Evolutionary conservation across 2,888 invertebrate species (phyloP).

Genomic region (Ectemnius continuus): DNA sequence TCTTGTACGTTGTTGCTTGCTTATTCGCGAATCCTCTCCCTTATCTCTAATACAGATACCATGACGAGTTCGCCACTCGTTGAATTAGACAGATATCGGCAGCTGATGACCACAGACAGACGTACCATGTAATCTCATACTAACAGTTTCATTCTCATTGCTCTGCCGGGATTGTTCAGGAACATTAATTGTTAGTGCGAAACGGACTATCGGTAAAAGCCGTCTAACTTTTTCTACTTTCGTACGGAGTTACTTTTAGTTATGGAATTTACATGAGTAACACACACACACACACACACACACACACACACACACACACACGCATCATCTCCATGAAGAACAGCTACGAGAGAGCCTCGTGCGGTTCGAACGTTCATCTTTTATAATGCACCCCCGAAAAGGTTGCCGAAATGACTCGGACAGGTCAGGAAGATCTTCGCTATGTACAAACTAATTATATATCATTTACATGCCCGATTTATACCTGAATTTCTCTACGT

Average conservation of each 20-base stretch:
- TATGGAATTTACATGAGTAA: conserved; percentile 8
- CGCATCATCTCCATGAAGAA: too few species aligned
- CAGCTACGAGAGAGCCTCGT: not conserved
- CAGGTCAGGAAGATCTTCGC: conserved; percentile 28
- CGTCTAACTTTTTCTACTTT: conserved; percentile 19
- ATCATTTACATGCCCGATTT: conserved; percentile 32
- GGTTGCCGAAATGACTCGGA: conserved; percentile 20
- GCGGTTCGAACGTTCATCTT: conserved; percentile 12
- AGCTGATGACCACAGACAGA: conserved; percentile 27
- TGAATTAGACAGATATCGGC: conserved; percentile 24
- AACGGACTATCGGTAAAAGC: conserved; percentile 6
- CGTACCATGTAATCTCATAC: conserved; percentile 16
- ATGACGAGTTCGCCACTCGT: not conserved
- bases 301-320: too few species aligned
- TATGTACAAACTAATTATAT: conserved; percentile 37
- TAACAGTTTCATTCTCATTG: conserved; percentile 11
- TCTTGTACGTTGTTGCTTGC: conserved; percentile 92
- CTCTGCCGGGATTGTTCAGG: conserved; percentile 18
- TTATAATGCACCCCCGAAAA: conserved; percentile 30
- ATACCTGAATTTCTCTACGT: conserved; percentile 21
- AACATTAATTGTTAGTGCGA: conserved; percentile 11
- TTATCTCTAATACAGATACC: conserved; percentile 63
- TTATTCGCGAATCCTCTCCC: conserved; percentile 73
- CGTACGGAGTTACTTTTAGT: conserved; percentile 15
- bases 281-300: too few species aligned